phyloP scores from a whole-genome alignment of 2,888 invertebrate genomes.

The Asteroscopus sphinx region DNA sequence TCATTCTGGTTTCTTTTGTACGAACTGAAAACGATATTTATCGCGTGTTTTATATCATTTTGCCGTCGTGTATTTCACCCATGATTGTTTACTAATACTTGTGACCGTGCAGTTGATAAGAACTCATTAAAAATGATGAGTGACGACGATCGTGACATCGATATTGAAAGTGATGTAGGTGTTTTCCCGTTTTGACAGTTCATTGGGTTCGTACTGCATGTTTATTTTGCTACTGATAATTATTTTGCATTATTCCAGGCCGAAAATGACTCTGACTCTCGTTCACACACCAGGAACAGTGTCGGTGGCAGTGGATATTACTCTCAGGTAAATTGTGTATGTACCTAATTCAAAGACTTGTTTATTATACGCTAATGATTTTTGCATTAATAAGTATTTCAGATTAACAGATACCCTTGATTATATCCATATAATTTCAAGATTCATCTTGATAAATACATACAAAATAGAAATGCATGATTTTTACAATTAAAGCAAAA shows the following conservation, averaged over 20 bases:
- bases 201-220: conserved; percentile 51
- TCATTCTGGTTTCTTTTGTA: conserved; percentile 47
- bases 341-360: conserved; percentile 22
- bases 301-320: conserved; percentile 92
- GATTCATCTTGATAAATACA: too few species aligned
- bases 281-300: conserved; percentile 91
- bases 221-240: conserved; percentile 63
- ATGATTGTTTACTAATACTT: conserved; percentile 69
- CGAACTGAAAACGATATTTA: conserved; percentile 30
- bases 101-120: conserved; percentile 43
- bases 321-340: conserved; percentile 91
- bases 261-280: conserved; percentile 94
- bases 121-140: conserved; percentile 91
- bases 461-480: too few species aligned
- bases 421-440: too few species aligned
- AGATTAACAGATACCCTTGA: conserved; percentile 5
- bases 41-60: conserved; percentile 44
- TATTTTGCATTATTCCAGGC: conserved; percentile 88
- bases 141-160: conserved; percentile 98
- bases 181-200: conserved; percentile 67
- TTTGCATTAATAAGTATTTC: conserved; percentile 7
- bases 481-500: neutral
- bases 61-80: conserved; percentile 51
- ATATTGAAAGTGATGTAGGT: conserved; percentile 98
- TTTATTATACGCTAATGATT: neutral